Conservation (phyloP, 1,140 invertebrate species). For the silkworm (Bombyx mori) region DNA sequence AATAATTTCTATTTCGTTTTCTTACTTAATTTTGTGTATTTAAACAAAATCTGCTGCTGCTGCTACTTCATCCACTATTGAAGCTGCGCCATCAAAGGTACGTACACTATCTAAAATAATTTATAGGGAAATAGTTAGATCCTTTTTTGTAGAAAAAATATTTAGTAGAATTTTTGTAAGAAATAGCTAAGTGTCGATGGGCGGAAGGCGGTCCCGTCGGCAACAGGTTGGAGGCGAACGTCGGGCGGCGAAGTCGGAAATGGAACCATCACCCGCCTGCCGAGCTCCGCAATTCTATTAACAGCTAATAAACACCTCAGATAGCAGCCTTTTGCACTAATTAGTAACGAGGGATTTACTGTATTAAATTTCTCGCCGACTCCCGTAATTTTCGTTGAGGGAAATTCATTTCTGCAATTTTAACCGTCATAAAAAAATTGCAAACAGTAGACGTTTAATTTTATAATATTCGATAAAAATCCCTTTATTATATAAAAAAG, state of each 20-base stretch:
- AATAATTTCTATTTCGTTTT: constrained; percentile 36
- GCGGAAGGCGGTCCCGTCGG: constrained; percentile 65
- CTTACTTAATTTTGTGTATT: constrained; percentile 47
- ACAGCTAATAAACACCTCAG: constrained; percentile 42
- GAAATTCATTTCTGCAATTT: too few relatives aligned
- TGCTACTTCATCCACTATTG: constrained; percentile 9
- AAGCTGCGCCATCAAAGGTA: constrained; percentile 15
- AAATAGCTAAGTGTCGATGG: constrained; percentile 41
- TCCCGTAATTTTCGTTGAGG: not conserved
- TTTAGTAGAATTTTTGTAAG: constrained; percentile 1
- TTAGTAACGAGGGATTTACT: constrained; percentile 31
- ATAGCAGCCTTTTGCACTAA: constrained; percentile 37
- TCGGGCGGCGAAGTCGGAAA: constrained; percentile 24
- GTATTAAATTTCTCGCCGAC: constrained; percentile 33
- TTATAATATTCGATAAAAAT: too few relatives aligned
- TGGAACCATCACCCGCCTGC: constrained; percentile 32
- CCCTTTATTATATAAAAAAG: too few relatives aligned
- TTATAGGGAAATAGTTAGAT: constrained; percentile 17
- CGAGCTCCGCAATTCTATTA: constrained; percentile 45
- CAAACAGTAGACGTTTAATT: too few relatives aligned
- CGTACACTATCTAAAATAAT: constrained; percentile 7
- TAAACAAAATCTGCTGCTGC: constrained; percentile 21
- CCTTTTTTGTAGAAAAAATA: constrained; percentile 1
- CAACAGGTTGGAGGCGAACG: constrained; percentile 54
- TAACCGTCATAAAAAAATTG: too few relatives aligned